These are phyloP conservation scores for Tachystola acroxantha DNA, from an alignment of 2,888 invertebrate species.

Conservation along the genomic window DNA sequence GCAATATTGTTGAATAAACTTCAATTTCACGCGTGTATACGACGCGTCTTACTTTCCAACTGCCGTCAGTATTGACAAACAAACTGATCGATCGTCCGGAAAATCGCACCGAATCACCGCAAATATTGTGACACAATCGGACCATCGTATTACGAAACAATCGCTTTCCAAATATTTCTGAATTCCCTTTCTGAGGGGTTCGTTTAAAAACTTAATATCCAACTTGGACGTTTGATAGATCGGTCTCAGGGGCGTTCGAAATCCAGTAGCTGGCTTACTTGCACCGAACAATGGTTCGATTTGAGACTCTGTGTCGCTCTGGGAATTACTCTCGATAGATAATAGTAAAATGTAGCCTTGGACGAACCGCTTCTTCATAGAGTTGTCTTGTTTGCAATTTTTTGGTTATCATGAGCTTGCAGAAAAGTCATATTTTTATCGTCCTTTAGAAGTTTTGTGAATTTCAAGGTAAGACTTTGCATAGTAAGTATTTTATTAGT, in stretches of 20 bases:
- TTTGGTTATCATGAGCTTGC: no score
- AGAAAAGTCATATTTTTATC: no score
- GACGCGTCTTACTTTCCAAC: slow-evolving; percentile 39
- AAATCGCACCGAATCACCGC: slow-evolving; percentile 62
- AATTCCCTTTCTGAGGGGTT: slow-evolving; percentile 38
- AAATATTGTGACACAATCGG: slow-evolving; percentile 71
- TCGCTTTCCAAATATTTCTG: slow-evolving; percentile 49
- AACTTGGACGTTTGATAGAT: slow-evolving; percentile 64
- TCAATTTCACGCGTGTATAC: slow-evolving; percentile 57
- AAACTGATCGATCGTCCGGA: slow-evolving; percentile 64
- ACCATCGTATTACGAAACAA: slow-evolving; percentile 71
- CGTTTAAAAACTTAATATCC: slow-evolving; percentile 57
- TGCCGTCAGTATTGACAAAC: slow-evolving; percentile 28
- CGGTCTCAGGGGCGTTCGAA: slow-evolving; percentile 52
- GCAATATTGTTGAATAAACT: slow-evolving; percentile 49
- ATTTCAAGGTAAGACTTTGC: no score
- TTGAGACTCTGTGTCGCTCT: slow-evolving; percentile 32
- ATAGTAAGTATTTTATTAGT: no score
- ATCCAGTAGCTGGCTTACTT: slow-evolving; percentile 44
- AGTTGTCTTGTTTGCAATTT: background rate
- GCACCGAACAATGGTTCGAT: slow-evolving; percentile 33
- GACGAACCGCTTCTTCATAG: slow-evolving; percentile 7
- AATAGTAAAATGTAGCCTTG: slow-evolving; percentile 4
- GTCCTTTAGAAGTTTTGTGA: no score
- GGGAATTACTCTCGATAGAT: slow-evolving; percentile 20